phyloP scores from a whole-genome alignment of 2,888 invertebrate species.

The Formica aserva region DNA sequence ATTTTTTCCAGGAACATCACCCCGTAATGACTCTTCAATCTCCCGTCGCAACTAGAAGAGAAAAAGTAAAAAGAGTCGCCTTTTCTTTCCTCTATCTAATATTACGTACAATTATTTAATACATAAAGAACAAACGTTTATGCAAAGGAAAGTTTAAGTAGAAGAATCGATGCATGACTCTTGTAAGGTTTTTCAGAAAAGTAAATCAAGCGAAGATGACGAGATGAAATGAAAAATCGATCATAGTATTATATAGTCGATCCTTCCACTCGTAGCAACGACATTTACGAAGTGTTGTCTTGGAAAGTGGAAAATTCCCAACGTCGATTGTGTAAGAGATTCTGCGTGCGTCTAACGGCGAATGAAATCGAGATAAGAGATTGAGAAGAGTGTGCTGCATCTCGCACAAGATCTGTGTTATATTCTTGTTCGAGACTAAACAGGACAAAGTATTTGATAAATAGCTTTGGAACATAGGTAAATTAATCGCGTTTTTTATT shows the following conservation, averaged over 20 bases:
- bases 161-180: background rate
- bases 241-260: background rate
- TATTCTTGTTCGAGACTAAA: background rate
- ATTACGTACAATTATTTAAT: constrained; percentile 52
- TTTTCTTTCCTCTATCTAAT: constrained; percentile 19
- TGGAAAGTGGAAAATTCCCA: constrained; percentile 9
- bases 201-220: constrained; percentile 14
- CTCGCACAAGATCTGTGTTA: background rate
- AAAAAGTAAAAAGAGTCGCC: constrained; percentile 33
- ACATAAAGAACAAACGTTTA: background rate
- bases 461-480: background rate
- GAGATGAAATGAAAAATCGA: constrained; percentile 1
- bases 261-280: background rate
- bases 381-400: background rate
- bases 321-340: constrained; percentile 7
- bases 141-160: background rate
- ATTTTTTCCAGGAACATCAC: background rate
- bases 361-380: constrained; percentile 11
- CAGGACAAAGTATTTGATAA: background rate
- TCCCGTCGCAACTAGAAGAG: constrained; percentile 60
- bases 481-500: constrained; percentile 4
- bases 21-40: constrained; percentile 43
- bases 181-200: constrained; percentile 1
- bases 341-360: background rate
- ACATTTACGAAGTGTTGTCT: background rate